Evolutionary conservation across 64 coral and sea anemone species (phyloP), one percentile per base, ranked within the genome.

Genomic region (Montipora cactus): DNA sequence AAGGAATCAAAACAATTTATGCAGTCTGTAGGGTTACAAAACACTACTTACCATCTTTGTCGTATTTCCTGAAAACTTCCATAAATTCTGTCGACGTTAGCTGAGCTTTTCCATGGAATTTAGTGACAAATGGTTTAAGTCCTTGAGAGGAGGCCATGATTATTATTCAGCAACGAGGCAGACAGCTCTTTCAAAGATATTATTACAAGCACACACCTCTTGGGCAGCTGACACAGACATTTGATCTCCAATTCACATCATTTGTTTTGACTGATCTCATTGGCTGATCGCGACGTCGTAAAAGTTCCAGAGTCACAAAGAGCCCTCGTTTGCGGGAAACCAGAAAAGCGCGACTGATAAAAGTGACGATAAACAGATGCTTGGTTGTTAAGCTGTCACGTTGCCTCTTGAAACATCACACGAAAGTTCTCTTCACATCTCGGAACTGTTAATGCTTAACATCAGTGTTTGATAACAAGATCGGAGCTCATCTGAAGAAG

Each of bases 61-160:
- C 92, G 64, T 88, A 93, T 80, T 93, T 93, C 2, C 85, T 77
- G 22, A 93, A 93, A n/a, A 88, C 67, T 15, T 67, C 92, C 58
- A 88, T 88, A 75, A 93, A 93, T 2, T 87, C 83, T 21, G 85
- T 88, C 10, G 92, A 93, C 13, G 74, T 88, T 10, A 93, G 62
- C 11, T 93, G 53, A 50, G 76, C 44, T 57, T 81, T 92, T 16
- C 82, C 90, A 46, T 86, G 62, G 20, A 71, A 86, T 67, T 86
- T 86, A 10, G 82, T 86, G 28, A 86, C 82, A 20, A 86, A 86
- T 15, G 82, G 82, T 18, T 86, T 86, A 62, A 51, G 67, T 62
- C 55, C 80, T 4, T n/a, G 64, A 0, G 82, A 86, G 44, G 82
- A 71, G 47, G 82, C 82, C 82, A 86, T 84, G 64, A 4, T 71